A percentile compares a stretch with the other conserved stretches of the same genome.
Evolutionary conservation across 1,140 invertebrate species (phyloP).

Genomic region (Diabrotica virgifera): DNA sequence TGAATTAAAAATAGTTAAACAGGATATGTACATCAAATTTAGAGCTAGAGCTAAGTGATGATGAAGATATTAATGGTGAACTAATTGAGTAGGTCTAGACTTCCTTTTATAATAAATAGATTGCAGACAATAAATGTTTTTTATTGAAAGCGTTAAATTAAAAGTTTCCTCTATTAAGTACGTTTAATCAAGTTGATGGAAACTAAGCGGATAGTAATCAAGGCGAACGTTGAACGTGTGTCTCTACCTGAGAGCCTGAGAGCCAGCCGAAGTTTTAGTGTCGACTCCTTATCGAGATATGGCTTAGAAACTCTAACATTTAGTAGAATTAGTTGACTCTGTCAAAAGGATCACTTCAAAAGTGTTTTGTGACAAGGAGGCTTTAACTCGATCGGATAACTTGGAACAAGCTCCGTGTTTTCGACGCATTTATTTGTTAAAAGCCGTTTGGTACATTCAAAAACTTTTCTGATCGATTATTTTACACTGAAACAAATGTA

Average conservation of each 20-base stretch:
- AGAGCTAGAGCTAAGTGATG: too few species aligned
- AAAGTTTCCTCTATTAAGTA: background rate
- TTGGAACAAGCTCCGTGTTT: constrained; percentile 12
- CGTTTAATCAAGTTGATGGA: constrained; percentile 1
- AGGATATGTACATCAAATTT: too few species aligned
- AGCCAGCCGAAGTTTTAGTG: constrained; percentile 6
- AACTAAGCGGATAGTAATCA: constrained; percentile 2
- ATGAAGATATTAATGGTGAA: too few species aligned
- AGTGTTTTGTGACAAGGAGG: constrained; percentile 25
- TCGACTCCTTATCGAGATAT: constrained; percentile 7
- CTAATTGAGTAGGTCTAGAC: too few species aligned
- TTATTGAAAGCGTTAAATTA: background rate
- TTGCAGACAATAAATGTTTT: too few species aligned
- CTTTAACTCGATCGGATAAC: constrained; percentile 30
- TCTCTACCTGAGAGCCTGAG: background rate
- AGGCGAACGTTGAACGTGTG: background rate
- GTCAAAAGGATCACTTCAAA: constrained; percentile 30
- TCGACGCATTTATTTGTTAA: too few species aligned
- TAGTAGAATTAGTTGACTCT: constrained; percentile 24
- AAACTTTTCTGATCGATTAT: too few species aligned
- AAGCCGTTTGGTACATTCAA: too few species aligned
- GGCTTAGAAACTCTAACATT: constrained; percentile 26
- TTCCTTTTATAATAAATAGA: too few species aligned
- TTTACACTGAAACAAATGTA: too few species aligned
- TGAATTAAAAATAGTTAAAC: too few species aligned